Percentiles rank a stretch among this genome's conserved stretches.
phyloP scores from a whole-genome alignment of 2,113 vertebrate genomes.

The Phainopepla nitens region DNA sequence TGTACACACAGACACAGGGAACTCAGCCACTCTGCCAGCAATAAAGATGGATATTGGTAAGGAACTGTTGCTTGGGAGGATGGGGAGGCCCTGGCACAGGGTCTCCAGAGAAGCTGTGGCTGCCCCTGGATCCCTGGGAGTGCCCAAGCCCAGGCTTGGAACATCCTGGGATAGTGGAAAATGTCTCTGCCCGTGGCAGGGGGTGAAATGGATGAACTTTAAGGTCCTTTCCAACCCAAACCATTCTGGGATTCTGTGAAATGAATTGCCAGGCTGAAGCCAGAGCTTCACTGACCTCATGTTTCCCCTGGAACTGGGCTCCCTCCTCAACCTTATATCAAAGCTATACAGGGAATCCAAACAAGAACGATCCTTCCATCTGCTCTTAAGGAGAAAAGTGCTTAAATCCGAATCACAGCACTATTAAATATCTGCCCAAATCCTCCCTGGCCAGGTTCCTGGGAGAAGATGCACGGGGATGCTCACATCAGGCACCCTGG shows the following conservation, averaged over 20 bases:
- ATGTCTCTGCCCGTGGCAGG: not conserved
- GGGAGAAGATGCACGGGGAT: not conserved
- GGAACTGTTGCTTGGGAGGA: not conserved
- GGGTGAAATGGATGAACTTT: not conserved
- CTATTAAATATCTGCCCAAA: not conserved
- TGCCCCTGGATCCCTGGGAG: not conserved
- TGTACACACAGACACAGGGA: not conserved
- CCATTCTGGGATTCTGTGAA: not conserved
- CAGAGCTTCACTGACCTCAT: not conserved
- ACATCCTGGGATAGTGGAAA: fast-evolving
- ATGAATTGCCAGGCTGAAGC: not conserved
- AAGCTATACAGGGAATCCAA: not conserved
- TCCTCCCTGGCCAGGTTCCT: not conserved
- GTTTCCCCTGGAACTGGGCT: not conserved
- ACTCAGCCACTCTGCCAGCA: not conserved
- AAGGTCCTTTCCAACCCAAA: not conserved
- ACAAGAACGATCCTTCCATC: not conserved
- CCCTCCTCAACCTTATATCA: not conserved
- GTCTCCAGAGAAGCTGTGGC: not conserved
- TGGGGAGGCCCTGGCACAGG: not conserved
- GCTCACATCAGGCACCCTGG: not conserved
- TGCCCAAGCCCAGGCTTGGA: not conserved
- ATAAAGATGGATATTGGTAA: not conserved
- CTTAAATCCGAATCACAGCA: not conserved
- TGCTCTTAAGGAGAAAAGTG: not conserved